phyloP scores from a whole-genome alignment of 2,113 vertebrate species.

The Lepus europaeus region DNA sequence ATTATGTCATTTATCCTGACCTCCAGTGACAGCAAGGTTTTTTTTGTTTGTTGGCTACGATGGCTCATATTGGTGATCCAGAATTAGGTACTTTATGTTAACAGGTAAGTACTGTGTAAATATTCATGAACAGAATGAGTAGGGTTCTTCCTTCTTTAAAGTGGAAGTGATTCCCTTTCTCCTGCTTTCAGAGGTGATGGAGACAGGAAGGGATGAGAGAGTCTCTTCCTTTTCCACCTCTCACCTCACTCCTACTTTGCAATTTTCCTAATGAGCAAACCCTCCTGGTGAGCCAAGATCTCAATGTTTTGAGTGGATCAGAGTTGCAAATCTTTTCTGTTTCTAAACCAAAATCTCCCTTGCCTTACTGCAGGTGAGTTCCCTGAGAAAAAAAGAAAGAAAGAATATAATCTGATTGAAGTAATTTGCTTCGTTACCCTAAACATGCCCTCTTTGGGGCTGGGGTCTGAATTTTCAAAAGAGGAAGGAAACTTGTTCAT shows the following conservation, averaged over 20 bases:
- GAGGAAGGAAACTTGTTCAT: background rate
- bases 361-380: background rate
- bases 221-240: background rate
- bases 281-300: background rate
- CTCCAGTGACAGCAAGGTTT: background rate
- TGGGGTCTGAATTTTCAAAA: constrained; percentile 45
- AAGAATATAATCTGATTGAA: constrained; percentile 11
- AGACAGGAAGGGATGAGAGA: fast-evolving
- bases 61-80: background rate
- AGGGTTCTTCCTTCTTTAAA: background rate
- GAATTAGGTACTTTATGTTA: background rate
- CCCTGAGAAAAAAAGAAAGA: background rate
- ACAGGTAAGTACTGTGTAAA: background rate
- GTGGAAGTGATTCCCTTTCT: background rate
- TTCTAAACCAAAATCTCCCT: background rate
- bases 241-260: background rate
- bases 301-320: background rate
- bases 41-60: background rate
- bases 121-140: background rate
- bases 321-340: background rate
- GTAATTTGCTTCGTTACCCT: constrained; percentile 11
- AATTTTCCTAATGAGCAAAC: background rate
- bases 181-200: background rate
- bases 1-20: background rate
- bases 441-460: background rate